Evolutionary conservation across 2,113 vertebrate genomes (phyloP), one percentile per base, ranked within the genome.

Genomic region (Callipepla squamata): DNA sequence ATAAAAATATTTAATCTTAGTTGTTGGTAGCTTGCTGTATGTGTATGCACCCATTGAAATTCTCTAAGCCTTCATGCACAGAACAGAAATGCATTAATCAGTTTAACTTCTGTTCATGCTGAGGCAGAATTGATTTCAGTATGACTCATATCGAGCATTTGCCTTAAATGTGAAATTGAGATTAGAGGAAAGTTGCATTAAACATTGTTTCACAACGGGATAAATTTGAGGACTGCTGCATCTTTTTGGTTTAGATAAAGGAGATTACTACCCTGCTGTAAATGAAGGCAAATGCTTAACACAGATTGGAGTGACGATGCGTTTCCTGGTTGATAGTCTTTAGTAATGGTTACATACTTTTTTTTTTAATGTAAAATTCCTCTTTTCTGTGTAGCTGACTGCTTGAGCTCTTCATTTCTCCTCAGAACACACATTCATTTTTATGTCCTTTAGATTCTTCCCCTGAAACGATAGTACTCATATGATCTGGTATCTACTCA

Each of bases 161-260:
- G 66, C 80, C 50, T 95, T 92, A 92, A 89, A 87, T 80, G 72
- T 36, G 50, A 89, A 92, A 91, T 48, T 66, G 63, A 89, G 70
- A 85, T 95, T 82, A 89, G 75, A 65, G 66, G 87, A 68, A 62
- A 42, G 45, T 87, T 92, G n/a, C 89, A 72, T 89, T 89, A 82
- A 95, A 63, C 36, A 44, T 40, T 76, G 51, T 83, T 92, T 92
- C 77, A 84, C 47, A 84, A 77, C 69, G 75, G 69, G 69, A 84
- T 86, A 73, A 65, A 83, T 86, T 55, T 86, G 26, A 92, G 40
- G 44, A 65, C 65, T 80, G 13, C 47, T 83, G 61, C 42, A 14
- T 85, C 18, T 83, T 47, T 76, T 13, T 62, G 30, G 0, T 14
- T 90, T 75, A 67, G 58, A 36, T n/a, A 73, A 87, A 87, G 80